These are phyloP conservation scores for Vultur gryphus DNA, from an alignment of 2,797 vertebrate genomes.

Conservation along the genomic window DNA sequence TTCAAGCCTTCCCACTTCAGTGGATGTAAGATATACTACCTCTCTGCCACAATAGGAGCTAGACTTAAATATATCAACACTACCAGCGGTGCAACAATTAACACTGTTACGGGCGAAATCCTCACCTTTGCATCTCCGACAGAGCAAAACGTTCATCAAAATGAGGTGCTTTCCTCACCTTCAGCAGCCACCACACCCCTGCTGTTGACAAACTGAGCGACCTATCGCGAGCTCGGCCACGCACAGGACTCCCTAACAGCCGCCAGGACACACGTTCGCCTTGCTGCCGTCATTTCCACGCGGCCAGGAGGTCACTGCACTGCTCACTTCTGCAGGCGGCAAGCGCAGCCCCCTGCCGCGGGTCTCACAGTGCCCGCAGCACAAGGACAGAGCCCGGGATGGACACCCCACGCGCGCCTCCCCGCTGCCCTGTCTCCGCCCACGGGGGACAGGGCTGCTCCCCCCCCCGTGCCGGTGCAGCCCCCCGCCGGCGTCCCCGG, in stretches of 20 bases:
- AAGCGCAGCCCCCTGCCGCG: too few species aligned
- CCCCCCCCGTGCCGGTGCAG: too few species aligned
- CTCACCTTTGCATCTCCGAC: too few species aligned
- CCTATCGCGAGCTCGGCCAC: rapidly evolving
- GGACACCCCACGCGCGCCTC: too few species aligned
- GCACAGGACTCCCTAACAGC: rapidly evolving
- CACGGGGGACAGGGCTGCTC: too few species aligned
- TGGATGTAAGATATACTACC: rapidly evolving
- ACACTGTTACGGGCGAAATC: not conserved
- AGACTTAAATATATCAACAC: not conserved
- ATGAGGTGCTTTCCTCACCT: too few species aligned
- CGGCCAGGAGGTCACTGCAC: not conserved
- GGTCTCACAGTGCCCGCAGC: not conserved
- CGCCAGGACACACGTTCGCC: not conserved
- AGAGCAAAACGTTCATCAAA: too few species aligned
- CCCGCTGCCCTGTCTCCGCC: not conserved
- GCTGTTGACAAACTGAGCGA: not conserved
- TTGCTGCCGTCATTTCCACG: not conserved
- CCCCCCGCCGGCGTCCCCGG: too few species aligned
- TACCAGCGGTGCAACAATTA: not conserved
- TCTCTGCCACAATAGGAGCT: not conserved
- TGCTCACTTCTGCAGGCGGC: rapidly evolving
- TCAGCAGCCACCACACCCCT: not conserved
- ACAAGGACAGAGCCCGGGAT: too few species aligned
- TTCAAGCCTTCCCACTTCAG: not conserved